These are phyloP conservation scores for Tragulus kanchil DNA, from an alignment of 2,113 vertebrate species.

Conservation along the genomic window DNA sequence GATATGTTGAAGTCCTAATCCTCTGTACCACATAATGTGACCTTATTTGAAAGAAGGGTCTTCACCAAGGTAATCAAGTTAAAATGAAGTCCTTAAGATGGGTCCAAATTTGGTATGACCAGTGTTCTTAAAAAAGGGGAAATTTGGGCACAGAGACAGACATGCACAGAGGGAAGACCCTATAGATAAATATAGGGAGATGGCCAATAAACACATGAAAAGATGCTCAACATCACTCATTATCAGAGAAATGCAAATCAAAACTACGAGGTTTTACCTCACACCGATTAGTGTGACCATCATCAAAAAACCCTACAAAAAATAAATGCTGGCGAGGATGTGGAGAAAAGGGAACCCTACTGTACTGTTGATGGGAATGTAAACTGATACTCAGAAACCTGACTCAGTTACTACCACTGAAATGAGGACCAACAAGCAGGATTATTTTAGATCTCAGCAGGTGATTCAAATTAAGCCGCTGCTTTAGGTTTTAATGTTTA, in stretches of 20 bases:
- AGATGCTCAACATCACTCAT: neutral
- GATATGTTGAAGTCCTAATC: too few relatives aligned
- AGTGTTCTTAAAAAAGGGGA: neutral
- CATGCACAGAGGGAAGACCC: neutral
- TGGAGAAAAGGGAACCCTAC: neutral
- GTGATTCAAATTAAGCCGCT: neutral
- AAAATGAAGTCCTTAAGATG: neutral
- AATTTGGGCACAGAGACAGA: neutral
- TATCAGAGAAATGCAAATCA: neutral
- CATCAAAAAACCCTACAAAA: neutral
- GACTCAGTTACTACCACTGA: neutral
- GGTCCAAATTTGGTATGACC: neutral
- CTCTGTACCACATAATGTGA: too few relatives aligned
- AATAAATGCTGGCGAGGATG: neutral
- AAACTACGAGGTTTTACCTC: neutral
- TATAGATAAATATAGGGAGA: neutral
- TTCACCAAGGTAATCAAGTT: neutral
- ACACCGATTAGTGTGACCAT: neutral
- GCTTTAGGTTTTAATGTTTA: neutral
- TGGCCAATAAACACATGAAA: neutral
- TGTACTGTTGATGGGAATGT: neutral
- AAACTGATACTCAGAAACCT: neutral
- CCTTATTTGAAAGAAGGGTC: too few relatives aligned
- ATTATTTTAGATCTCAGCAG: neutral
- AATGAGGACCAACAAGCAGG: neutral